A percentile compares a stretch with the other conserved stretches of the same genome.
phyloP scores from a whole-genome alignment of 2,113 vertebrate genomes.

The Gopherus flavomarginatus region DNA sequence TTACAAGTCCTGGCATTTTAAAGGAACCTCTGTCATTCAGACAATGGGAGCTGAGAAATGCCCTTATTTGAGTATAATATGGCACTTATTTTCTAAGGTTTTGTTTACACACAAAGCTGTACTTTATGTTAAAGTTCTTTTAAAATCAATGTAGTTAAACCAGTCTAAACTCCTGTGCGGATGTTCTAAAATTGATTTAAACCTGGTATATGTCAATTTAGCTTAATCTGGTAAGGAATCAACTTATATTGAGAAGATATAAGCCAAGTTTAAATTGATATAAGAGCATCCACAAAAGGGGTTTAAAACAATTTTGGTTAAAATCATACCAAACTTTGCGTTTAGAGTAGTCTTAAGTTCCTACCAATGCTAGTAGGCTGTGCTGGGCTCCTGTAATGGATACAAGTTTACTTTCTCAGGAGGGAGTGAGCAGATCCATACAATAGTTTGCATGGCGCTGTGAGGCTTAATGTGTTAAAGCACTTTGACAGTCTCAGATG shows the following conservation, averaged over 20 bases:
- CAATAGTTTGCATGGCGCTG: rapidly evolving
- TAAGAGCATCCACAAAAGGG: neutral
- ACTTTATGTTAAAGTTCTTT: constrained; percentile 68
- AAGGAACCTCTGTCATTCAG: constrained; percentile 41
- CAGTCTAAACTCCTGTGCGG: constrained; percentile 39
- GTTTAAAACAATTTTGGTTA: neutral
- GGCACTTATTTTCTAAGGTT: constrained; percentile 66
- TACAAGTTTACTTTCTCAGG: neutral
- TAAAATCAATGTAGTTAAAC: constrained; percentile 62
- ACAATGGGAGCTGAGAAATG: constrained; percentile 64
- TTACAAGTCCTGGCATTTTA: constrained; percentile 45
- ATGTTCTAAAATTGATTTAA: constrained; percentile 47
- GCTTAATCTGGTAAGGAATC: constrained; percentile 24
- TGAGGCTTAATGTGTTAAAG: neutral
- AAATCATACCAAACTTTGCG: neutral
- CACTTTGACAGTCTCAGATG: neutral
- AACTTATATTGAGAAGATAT: constrained; percentile 10
- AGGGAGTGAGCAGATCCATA: neutral
- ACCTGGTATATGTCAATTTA: constrained; percentile 42
- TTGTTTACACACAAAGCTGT: constrained; percentile 37
- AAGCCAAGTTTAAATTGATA: neutral
- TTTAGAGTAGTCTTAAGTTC: neutral
- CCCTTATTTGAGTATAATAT: constrained; percentile 57
- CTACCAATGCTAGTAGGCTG: neutral
- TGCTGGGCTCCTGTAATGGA: neutral